phyloP scores from a whole-genome alignment of 2,888 invertebrate genomes.

The Hypselothyrea guttata region DNA sequence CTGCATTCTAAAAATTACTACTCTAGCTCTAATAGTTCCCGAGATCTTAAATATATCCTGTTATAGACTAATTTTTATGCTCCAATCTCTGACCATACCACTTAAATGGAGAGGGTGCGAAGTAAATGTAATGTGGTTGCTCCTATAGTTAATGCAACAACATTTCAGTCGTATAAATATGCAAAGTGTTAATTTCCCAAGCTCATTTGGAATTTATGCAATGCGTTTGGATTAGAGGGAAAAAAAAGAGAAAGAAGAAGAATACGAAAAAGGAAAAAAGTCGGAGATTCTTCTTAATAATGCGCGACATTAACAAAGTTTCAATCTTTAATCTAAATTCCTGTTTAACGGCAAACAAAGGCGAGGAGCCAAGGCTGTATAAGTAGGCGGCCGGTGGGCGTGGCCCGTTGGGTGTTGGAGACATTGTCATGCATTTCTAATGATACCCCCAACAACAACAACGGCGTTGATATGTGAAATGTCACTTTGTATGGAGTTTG shows the following conservation, averaged over 20 bases:
- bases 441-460: slow-evolving; percentile 54
- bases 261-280: no score
- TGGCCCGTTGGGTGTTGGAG: slow-evolving; percentile 35
- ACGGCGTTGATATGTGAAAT: slow-evolving; percentile 73
- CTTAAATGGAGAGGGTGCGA: no score
- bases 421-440: slow-evolving; percentile 79
- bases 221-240: slow-evolving; percentile 21
- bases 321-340: slow-evolving; percentile 79
- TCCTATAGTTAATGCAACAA: slow-evolving; percentile 7
- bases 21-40: no score
- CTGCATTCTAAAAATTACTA: no score
- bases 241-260: no score
- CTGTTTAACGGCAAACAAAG: slow-evolving; percentile 48
- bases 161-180: slow-evolving; percentile 52
- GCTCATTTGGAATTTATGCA: slow-evolving; percentile 60
- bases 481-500: slow-evolving; percentile 73
- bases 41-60: no score
- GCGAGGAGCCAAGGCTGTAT: slow-evolving; percentile 2
- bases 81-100: no score
- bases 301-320: slow-evolving; percentile 77
- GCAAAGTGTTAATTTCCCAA: slow-evolving; percentile 59
- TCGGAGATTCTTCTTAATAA: slow-evolving; percentile 65
- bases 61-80: not conserved
- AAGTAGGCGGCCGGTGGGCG: slow-evolving; percentile 24
- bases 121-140: no score